phyloP scores from a whole-genome alignment of 2,113 vertebrate species.

The Atlantisia rogersi region DNA sequence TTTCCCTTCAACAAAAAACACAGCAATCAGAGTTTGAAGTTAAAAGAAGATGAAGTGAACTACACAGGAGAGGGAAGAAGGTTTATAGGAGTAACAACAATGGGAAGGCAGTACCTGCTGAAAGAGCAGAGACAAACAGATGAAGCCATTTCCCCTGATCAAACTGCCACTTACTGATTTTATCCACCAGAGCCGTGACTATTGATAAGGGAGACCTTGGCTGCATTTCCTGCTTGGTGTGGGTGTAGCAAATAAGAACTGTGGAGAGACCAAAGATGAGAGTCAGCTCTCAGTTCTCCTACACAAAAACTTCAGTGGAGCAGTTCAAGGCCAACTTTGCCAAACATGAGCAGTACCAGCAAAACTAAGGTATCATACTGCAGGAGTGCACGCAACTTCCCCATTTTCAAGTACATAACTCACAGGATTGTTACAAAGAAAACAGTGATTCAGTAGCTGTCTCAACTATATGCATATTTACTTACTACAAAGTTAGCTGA shows the following conservation, averaged over 20 bases:
- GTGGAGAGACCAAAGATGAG: slow-evolving; percentile 35
- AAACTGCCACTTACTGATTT: slow-evolving; percentile 85
- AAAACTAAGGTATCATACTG: neutral
- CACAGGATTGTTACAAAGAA: neutral
- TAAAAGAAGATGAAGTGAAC: neutral
- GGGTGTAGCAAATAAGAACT: slow-evolving; percentile 97
- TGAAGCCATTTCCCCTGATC: neutral
- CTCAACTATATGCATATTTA: neutral
- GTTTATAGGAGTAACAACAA: neutral
- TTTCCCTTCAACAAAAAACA: neutral
- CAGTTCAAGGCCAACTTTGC: neutral
- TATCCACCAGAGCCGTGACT: slow-evolving; percentile 97
- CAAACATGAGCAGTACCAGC: neutral
- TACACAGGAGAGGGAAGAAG: neutral
- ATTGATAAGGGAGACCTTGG: slow-evolving; percentile 91
- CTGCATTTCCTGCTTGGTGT: slow-evolving; percentile 80
- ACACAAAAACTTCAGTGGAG: neutral
- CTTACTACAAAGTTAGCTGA: neutral
- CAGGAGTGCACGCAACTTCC: neutral
- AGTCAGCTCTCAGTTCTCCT: neutral
- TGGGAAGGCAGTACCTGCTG: neutral
- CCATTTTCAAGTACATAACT: neutral
- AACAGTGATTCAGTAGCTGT: neutral
- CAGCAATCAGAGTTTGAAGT: neutral
- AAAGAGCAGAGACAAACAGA: neutral